Evolutionary conservation across 2,888 invertebrate species (phyloP).

Genomic region (Drosophila ustulata): DNA sequence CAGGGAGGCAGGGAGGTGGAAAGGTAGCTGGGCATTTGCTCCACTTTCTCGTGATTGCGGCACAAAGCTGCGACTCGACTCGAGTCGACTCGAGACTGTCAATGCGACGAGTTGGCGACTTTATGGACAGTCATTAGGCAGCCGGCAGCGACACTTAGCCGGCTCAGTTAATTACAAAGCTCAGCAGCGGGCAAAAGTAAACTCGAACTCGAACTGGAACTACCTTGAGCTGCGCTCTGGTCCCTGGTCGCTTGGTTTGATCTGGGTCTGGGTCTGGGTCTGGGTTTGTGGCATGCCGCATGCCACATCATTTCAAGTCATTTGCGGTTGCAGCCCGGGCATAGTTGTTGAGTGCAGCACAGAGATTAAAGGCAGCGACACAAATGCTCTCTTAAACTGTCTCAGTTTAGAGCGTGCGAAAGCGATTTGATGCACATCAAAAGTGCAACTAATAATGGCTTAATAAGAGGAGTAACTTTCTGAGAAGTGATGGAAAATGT

Average conservation of each 20-base stretch:
- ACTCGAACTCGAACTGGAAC: conserved; percentile 16
- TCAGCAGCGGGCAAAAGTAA: conserved; percentile 30
- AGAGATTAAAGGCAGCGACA: conserved; percentile 7
- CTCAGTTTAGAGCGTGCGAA: conserved; percentile 16
- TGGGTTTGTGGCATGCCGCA: conserved; percentile 6
- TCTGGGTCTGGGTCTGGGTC: conserved; percentile 8
- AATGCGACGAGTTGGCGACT: conserved; percentile 63
- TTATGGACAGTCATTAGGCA: conserved; percentile 82
- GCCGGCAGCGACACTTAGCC: conserved; percentile 69
- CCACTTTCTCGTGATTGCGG: conserved; percentile 67
- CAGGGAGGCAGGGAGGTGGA: not conserved
- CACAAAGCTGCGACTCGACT: conserved; percentile 44
- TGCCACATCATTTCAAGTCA: conserved; percentile 67
- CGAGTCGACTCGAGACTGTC: conserved; percentile 44
- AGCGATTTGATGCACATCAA: conserved; percentile 2
- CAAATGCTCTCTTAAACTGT: conserved; percentile 8
- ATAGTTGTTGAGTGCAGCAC: conserved; percentile 24
- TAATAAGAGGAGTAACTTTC: not conserved
- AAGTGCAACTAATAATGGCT: conserved; percentile 4
- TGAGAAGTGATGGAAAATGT: too few relatives aligned
- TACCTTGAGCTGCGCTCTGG: conserved; percentile 1
- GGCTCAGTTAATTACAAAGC: conserved; percentile 73
- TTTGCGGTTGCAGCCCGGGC: conserved; percentile 57
- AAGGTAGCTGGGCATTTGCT: conserved; percentile 44
- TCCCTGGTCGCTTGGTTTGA: not conserved